A percentile compares a stretch with the other conserved stretches of the same genome.
These are phyloP conservation scores for Anniella stebbinsi DNA, from an alignment of 2,797 vertebrate species.

Conservation along the genomic window DNA sequence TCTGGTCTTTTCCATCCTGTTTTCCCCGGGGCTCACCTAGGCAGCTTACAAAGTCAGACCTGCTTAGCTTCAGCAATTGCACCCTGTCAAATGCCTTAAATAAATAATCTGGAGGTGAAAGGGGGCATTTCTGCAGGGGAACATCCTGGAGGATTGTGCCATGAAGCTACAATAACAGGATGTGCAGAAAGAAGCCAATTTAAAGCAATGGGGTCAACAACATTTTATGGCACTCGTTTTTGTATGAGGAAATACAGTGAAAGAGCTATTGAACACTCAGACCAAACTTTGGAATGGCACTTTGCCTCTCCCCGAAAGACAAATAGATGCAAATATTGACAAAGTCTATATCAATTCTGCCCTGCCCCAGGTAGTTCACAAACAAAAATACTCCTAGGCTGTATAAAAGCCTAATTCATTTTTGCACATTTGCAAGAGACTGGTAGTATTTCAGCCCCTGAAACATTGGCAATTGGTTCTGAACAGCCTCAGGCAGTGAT, in stretches of 20 bases:
- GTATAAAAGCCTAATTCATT: neutral
- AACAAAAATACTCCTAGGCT: neutral
- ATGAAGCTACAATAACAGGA: constrained; percentile 58
- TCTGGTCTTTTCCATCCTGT: neutral
- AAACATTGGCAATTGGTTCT: neutral
- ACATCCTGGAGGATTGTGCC: neutral
- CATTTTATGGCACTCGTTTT: constrained; percentile 30
- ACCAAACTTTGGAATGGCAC: neutral
- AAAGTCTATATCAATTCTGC: neutral
- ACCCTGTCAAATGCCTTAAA: neutral
- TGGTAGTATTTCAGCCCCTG: neutral
- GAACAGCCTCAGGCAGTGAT: neutral
- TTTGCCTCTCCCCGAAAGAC: rapidly evolving
- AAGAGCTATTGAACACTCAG: neutral
- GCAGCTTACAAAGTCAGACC: neutral
- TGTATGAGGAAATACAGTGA: constrained; percentile 47
- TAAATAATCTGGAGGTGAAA: neutral
- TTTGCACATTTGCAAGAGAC: neutral
- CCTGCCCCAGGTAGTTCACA: neutral
- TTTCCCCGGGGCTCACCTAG: neutral
- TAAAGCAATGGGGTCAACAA: neutral
- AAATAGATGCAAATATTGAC: neutral
- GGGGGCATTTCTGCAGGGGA: too few relatives aligned
- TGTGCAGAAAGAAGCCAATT: neutral
- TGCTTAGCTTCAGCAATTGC: neutral